Evolutionary conservation across 1,140 invertebrate species (phyloP).

Genomic region (Hypsibius dujardini): DNA sequence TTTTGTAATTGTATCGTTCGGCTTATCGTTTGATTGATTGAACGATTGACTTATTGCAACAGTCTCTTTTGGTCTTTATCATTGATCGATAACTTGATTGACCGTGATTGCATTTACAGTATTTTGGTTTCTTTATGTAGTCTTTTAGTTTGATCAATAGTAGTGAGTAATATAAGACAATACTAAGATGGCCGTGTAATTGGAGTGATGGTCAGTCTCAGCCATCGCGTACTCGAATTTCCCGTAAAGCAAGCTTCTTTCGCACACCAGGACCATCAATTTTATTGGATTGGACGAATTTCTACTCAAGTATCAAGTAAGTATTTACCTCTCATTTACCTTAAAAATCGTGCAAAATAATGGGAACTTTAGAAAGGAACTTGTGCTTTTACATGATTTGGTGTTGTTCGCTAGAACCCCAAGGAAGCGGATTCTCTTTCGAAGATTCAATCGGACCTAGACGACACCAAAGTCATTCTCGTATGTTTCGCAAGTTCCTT

Average conservation of each 20-base stretch:
- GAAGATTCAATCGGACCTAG: constrained; percentile 88
- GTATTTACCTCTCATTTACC: not conserved
- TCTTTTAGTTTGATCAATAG: too few species aligned
- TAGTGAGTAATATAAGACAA: too few species aligned
- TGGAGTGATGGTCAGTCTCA: too few species aligned
- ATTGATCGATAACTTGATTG: not conserved
- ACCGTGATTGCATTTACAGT: too few species aligned
- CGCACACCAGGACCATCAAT: constrained; percentile 17
- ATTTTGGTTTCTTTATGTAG: too few species aligned
- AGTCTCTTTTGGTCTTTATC: not conserved
- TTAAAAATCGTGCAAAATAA: not conserved
- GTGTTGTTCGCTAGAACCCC: constrained; percentile 54
- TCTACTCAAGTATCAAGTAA: constrained; percentile 56
- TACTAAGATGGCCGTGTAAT: too few species aligned
- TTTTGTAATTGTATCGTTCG: too few species aligned
- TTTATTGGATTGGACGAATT: constrained; percentile 51
- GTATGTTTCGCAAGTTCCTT: constrained; percentile 31
- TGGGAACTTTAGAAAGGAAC: not conserved
- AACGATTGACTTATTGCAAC: too few species aligned
- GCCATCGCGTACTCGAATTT: too few species aligned
- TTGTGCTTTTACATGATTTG: constrained; percentile 2
- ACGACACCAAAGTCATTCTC: constrained; percentile 97
- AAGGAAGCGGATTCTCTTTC: constrained; percentile 87
- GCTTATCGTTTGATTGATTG: too few species aligned
- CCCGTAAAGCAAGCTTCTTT: too few species aligned